Evolutionary conservation across 2,888 invertebrate genomes (phyloP).

Genomic region (Tanytarsus gracilentus): DNA sequence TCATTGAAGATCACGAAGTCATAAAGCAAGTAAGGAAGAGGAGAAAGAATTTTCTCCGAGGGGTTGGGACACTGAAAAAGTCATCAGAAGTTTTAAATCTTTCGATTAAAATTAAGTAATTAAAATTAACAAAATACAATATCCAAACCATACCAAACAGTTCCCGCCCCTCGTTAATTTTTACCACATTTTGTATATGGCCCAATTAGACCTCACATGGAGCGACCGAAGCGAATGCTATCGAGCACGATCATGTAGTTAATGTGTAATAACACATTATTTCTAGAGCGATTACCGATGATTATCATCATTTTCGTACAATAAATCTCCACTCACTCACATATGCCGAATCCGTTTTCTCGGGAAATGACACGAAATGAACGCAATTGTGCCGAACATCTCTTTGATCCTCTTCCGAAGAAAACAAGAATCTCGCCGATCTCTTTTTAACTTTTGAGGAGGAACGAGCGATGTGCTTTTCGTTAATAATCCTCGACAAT

Average conservation of each 20-base stretch:
- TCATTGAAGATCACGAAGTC: not conserved
- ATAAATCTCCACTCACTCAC: conserved; percentile 1
- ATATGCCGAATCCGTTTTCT: not conserved
- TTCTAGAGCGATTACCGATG: conserved; percentile 19
- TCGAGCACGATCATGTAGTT: not conserved
- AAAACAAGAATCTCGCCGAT: not conserved
- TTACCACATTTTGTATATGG: conserved; percentile 12
- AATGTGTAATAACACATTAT: conserved; percentile 27
- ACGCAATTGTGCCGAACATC: not conserved
- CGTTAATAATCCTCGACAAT: no score
- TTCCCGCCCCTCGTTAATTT: no score
- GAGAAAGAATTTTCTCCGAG: not conserved
- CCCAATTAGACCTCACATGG: conserved; percentile 29
- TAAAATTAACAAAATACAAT: no score
- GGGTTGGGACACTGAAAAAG: not conserved
- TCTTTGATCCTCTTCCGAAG: not conserved
- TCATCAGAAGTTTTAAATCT: no score
- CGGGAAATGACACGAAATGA: conserved; percentile 26
- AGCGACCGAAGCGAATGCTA: not conserved
- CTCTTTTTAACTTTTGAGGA: not conserved
- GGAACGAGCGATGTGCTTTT: no score
- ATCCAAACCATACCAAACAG: no score
- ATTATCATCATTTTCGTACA: conserved; percentile 23
- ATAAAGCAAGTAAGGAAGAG: not conserved
- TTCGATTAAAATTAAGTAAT: no score